Percentiles rank a stretch among this genome's conserved stretches.
phyloP scores from a whole-genome alignment of 2,797 vertebrate species.

The Centropyge bicolor region DNA sequence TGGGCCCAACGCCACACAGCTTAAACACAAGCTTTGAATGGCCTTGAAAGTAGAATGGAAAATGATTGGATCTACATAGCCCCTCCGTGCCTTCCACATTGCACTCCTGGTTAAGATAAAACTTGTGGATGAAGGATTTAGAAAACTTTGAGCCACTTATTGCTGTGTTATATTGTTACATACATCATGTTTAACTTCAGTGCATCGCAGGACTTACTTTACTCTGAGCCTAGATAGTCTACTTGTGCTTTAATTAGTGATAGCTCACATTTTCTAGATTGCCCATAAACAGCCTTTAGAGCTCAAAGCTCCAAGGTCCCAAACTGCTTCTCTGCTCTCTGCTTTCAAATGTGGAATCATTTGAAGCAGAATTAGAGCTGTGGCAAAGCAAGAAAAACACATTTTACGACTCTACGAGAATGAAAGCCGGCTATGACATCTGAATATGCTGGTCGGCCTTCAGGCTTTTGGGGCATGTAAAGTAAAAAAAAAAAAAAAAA shows the following conservation, averaged over 20 bases:
- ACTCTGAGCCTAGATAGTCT: background rate
- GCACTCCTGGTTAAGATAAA: slow-evolving; percentile 28
- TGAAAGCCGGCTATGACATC: no score
- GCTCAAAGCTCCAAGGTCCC: no score
- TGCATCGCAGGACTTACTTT: background rate
- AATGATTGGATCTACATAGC: slow-evolving; percentile 41
- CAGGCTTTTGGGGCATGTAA: no score
- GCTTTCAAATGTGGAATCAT: no score
- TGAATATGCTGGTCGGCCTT: no score
- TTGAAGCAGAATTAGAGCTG: no score
- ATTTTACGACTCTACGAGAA: no score
- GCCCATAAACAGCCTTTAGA: background rate
- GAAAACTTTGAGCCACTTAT: background rate
- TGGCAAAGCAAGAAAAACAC: no score
- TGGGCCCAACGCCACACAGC: slow-evolving; percentile 53
- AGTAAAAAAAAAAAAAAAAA: no score
- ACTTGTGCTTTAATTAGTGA: background rate
- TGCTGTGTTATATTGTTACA: background rate
- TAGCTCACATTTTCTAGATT: background rate
- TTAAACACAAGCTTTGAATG: slow-evolving; percentile 59
- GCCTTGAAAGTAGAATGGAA: slow-evolving; percentile 67
- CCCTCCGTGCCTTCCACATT: background rate
- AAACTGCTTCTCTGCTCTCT: no score
- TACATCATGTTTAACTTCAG: background rate
- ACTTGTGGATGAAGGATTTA: background rate